These are phyloP conservation scores for Onychostruthus taczanowskii DNA, from an alignment of 2,113 vertebrate species.

Conservation along the genomic window DNA sequence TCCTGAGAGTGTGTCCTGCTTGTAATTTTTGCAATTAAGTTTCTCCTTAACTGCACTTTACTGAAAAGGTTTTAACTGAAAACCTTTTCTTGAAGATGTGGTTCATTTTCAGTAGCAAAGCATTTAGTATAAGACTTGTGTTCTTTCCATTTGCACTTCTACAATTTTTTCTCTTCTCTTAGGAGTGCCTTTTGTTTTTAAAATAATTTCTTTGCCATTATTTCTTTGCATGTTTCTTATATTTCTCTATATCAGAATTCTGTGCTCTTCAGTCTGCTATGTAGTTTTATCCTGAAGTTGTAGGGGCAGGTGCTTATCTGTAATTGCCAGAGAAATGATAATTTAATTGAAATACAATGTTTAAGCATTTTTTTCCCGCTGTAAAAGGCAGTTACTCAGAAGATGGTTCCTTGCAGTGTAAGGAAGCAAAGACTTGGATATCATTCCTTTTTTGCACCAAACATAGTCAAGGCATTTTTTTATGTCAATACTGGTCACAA, in stretches of 20 bases:
- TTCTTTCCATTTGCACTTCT: not conserved
- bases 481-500: not conserved
- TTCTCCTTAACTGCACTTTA: not conserved
- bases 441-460: not conserved
- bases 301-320: not conserved
- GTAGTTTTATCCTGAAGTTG: not conserved
- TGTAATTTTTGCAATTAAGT: not conserved
- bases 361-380: not conserved
- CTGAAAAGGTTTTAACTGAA: not conserved
- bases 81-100: not conserved
- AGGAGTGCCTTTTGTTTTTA: not conserved
- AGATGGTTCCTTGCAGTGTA: not conserved
- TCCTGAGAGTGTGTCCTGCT: not conserved
- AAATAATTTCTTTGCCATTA: accelerated
- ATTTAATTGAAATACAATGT: not conserved
- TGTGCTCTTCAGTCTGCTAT: not conserved
- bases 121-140: not conserved
- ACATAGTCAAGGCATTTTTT: not conserved
- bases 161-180: not conserved
- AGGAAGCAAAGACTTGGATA: not conserved
- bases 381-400: not conserved
- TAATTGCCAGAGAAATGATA: not conserved
- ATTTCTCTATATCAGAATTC: not conserved
- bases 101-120: not conserved
- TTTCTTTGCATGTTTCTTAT: not conserved